These are phyloP conservation scores for Timema cristinae DNA, from an alignment of 2,888 invertebrate species.

Conservation along the genomic window DNA sequence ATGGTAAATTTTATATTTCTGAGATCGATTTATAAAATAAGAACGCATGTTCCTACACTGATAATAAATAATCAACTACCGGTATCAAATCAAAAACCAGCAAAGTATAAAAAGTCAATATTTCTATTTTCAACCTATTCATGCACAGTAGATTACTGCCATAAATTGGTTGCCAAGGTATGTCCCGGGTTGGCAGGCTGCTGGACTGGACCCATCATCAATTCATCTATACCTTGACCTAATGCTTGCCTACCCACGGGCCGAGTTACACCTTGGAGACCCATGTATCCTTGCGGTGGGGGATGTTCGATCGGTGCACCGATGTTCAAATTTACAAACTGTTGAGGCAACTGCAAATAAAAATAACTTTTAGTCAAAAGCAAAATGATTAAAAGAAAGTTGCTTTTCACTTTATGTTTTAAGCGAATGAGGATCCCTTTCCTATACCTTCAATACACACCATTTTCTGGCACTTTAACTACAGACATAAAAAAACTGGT, in stretches of 20 bases:
- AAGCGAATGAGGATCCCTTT: too few relatives aligned
- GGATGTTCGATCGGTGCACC: background rate
- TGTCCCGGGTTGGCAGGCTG: conserved; percentile 30
- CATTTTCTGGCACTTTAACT: too few relatives aligned
- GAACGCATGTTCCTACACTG: too few relatives aligned
- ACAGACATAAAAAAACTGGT: too few relatives aligned
- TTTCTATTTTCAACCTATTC: background rate
- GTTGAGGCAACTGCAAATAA: conserved; percentile 32
- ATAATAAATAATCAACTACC: too few relatives aligned
- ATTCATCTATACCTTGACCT: conserved; percentile 11
- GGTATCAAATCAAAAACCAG: conserved; percentile 1
- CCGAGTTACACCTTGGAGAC: conserved; percentile 8
- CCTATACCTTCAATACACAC: too few relatives aligned
- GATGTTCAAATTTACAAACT: conserved; percentile 31
- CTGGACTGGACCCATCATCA: conserved; percentile 21
- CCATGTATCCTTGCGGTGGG: conserved; percentile 3
- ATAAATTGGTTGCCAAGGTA: conserved; percentile 37
- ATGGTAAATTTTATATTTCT: too few relatives aligned
- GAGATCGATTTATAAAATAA: too few relatives aligned
- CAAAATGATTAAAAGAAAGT: too few relatives aligned
- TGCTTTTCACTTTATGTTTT: too few relatives aligned
- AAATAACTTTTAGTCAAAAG: background rate
- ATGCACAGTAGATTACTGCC: conserved; percentile 33
- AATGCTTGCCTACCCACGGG: conserved; percentile 20
- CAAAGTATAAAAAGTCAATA: background rate